Evolutionary conservation across 2,797 vertebrate genomes (phyloP).

Genomic region (Acipenser oxyrinchus): DNA sequence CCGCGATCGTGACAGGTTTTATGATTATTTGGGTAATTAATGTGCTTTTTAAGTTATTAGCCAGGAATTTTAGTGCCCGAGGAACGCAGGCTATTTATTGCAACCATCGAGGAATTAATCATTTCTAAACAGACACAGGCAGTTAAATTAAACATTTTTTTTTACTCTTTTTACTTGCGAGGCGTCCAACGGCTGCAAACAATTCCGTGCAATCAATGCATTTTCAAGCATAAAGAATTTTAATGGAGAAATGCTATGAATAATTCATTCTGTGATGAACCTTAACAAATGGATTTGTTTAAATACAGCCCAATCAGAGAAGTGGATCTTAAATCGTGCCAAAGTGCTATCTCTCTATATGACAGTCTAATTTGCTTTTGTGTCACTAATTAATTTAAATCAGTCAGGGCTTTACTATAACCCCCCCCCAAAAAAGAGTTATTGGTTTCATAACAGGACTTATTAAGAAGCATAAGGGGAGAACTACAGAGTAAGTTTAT

Average conservation of each 20-base stretch:
- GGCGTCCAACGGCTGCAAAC: not conserved
- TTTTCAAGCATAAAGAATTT: not conserved
- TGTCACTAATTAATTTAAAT: slow-evolving; percentile 7
- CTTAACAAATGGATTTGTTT: slow-evolving; percentile 15
- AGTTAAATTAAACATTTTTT: not conserved
- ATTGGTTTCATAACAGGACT: slow-evolving; percentile 2
- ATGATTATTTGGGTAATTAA: slow-evolving; percentile 1
- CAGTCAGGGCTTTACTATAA: slow-evolving; percentile 6
- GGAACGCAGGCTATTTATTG: not conserved
- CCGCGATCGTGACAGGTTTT: not conserved
- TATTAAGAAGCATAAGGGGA: slow-evolving; percentile 7
- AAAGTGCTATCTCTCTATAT: slow-evolving; percentile 10
- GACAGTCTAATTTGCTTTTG: slow-evolving; percentile 14
- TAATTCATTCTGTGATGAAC: slow-evolving; percentile 12
- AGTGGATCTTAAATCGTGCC: slow-evolving; percentile 5
- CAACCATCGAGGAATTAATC: not conserved
- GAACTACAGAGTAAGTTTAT: not conserved
- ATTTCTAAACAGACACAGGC: not conserved
- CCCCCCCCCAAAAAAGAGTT: slow-evolving; percentile 5
- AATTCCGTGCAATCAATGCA: not conserved
- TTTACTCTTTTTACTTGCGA: not conserved
- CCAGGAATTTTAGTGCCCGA: not conserved
- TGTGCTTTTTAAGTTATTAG: not conserved
- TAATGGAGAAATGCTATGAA: slow-evolving; percentile 2
- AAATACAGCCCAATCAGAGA: slow-evolving; percentile 9